Conservation (phyloP, 1,140 invertebrate genomes). For the Drosophila malerkotliana region DNA sequence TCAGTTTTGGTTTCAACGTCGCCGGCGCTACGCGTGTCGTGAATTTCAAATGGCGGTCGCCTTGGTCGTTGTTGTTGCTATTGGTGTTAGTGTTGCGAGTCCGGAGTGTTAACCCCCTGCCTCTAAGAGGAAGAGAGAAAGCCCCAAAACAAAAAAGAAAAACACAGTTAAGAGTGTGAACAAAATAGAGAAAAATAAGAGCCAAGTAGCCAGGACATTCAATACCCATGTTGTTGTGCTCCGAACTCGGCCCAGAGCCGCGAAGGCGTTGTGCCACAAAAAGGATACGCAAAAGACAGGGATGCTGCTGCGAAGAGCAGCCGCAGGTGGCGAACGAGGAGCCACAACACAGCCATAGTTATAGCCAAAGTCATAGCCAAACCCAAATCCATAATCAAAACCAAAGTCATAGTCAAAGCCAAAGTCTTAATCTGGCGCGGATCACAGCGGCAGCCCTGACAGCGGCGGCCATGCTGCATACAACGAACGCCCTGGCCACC, state of each 20-base stretch:
- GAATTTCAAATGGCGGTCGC: constrained; percentile 73
- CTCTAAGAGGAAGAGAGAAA: constrained; percentile 27
- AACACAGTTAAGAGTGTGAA: constrained; percentile 9
- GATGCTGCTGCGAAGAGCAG: constrained; percentile 25
- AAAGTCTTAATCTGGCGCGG: constrained; percentile 43
- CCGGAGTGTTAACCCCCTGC: constrained; percentile 38
- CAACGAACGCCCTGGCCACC: constrained; percentile 59
- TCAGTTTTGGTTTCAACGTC: constrained; percentile 80
- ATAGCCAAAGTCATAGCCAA: constrained; percentile 22
- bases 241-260: constrained; percentile 49
- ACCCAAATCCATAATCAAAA: constrained; percentile 20
- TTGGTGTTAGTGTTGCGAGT: constrained; percentile 31
- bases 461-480: constrained; percentile 57
- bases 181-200: constrained; percentile 24
- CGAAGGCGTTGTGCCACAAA: constrained; percentile 11
- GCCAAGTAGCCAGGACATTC: constrained; percentile 11
- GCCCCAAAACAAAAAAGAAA: constrained; percentile 12
- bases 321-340: constrained; percentile 4
- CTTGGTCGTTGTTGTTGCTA: constrained; percentile 37
- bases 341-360: constrained; percentile 16
- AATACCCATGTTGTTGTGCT: constrained; percentile 46
- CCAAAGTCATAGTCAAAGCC: constrained; percentile 38
- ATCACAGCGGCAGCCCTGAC: constrained; percentile 47
- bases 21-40: constrained; percentile 74
- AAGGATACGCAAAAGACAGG: constrained; percentile 70